Percentiles rank a stretch among this genome's conserved stretches.
These are phyloP conservation scores for Kryptolebias ocellatus DNA, from an alignment of 2,797 vertebrate genomes.

Conservation along the genomic window DNA sequence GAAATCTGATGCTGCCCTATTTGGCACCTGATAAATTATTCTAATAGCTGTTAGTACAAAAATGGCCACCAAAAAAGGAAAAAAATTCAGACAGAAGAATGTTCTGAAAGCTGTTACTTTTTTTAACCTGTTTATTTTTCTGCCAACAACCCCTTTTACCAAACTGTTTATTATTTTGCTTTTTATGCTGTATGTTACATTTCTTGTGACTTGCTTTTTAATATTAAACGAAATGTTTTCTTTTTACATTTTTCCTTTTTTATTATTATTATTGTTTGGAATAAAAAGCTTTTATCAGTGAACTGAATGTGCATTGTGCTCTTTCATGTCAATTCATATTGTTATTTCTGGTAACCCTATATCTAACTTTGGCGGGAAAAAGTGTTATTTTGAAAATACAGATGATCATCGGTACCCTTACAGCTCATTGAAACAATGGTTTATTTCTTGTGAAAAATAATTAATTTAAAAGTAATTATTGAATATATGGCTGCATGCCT, in stretches of 20 bases:
- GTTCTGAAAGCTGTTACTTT: slow-evolving; percentile 75
- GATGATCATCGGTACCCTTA: too few relatives aligned
- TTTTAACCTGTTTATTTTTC: slow-evolving; percentile 36
- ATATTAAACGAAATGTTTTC: slow-evolving; percentile 58
- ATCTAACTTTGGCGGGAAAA: not conserved
- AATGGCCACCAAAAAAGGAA: slow-evolving; percentile 1
- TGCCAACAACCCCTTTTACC: slow-evolving; percentile 14
- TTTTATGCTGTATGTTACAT: slow-evolving; percentile 72
- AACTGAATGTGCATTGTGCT: slow-evolving; percentile 1
- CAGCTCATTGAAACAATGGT: too few relatives aligned
- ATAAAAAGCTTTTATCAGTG: slow-evolving; percentile 60
- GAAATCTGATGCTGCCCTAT: not conserved
- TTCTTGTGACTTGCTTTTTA: slow-evolving; percentile 51
- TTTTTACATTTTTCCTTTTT: slow-evolving; percentile 33
- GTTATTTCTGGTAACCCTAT: too few relatives aligned
- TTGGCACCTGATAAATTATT: not conserved
- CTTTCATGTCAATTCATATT: slow-evolving; percentile 8
- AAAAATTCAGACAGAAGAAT: slow-evolving; percentile 23
- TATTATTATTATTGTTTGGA: slow-evolving; percentile 56
- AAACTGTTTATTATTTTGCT: slow-evolving; percentile 47
- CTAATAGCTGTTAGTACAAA: slow-evolving; percentile 4
- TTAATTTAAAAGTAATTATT: too few relatives aligned
- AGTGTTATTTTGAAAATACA: not conserved
- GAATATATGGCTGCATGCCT: too few relatives aligned
- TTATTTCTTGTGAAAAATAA: too few relatives aligned